Evolutionary conservation across 1,140 invertebrate genomes (phyloP).

Genomic region (Drosophila eugracilis): DNA sequence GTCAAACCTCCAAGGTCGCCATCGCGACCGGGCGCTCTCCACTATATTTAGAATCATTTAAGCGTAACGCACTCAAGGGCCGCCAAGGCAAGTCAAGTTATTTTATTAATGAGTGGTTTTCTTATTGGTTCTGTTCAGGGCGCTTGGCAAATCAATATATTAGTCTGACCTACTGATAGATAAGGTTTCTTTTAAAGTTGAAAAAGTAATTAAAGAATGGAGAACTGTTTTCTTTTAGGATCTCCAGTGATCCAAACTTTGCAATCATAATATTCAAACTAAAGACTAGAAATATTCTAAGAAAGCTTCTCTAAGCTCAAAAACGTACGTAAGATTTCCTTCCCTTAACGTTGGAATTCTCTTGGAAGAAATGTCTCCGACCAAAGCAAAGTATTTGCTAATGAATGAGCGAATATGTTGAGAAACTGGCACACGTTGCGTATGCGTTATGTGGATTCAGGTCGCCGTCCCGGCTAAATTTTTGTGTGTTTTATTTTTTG

Average conservation of each 20-base stretch:
- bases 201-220: too few relatives aligned
- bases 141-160: slow-evolving; percentile 23
- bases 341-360: neutral
- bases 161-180: neutral
- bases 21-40: slow-evolving; percentile 37
- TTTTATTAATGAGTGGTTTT: slow-evolving; percentile 40
- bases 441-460: slow-evolving; percentile 58
- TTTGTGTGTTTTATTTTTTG: slow-evolving; percentile 30
- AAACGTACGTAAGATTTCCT: neutral
- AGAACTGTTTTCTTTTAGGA: too few relatives aligned
- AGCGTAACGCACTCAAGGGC: slow-evolving; percentile 62
- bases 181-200: neutral
- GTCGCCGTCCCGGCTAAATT: slow-evolving; percentile 27
- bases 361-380: slow-evolving; percentile 3
- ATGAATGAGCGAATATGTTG: slow-evolving; percentile 27
- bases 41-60: slow-evolving; percentile 74
- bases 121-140: neutral
- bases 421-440: slow-evolving; percentile 63
- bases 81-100: slow-evolving; percentile 26
- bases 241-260: too few relatives aligned
- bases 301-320: too few relatives aligned
- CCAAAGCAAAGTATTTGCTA: slow-evolving; percentile 1
- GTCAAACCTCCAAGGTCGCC: slow-evolving; percentile 59
- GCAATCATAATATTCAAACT: too few relatives aligned
- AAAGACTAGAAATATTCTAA: too few relatives aligned